Base-by-base conservation (phyloP, 2,888 invertebrate genomes). In the Serrognathus titanus region DNA sequence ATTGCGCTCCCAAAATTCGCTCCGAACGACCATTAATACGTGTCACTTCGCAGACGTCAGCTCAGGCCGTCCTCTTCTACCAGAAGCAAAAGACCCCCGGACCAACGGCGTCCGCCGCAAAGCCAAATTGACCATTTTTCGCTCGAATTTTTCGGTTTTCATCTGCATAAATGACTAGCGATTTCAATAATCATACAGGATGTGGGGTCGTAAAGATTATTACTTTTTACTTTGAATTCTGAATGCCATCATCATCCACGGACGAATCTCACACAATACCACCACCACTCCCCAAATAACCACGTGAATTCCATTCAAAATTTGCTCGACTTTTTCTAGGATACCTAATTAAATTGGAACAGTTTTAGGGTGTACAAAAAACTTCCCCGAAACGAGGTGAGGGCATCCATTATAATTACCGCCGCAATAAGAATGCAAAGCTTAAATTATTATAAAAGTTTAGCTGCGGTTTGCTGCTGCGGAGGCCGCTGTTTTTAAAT, bases 181-280 rank as follows among this genome's bases (percentile, higher is more conserved):
- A 67, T 72, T 72, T 71, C 72, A 71, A 72, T 72, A 71, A 70
- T 63, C 68, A 61, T 63, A 63, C 58, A 63, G 62, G 64, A 66
- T 64, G 63, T 58, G 63, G 52, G 67, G 66, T 65, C 68, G 67
- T 68, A 69, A 68, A 69, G 69, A 70, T 70, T 70, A 72, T 71
- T 69, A 69, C 71, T 67, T 68, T 68, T 62, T 31, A 65, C 62
- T 62, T 60, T 57, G 67, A 63, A 66, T 70, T 68, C 68, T 31
- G 24, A 31, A 31, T 31, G 6, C 24, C 24, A 20, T 20, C 24
- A 31, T 31, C 24, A 31, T 6, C 24, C 24, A 31, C 24, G 24
- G 24, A 5, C 20, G 20, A 20, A 20, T 20, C 20, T 4, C 20
- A 20, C 20, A 2, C 20, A 20, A 20, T 20, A 2, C 20, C 20